A percentile compares a stretch with the other conserved stretches of the same genome.
Evolutionary conservation across 2,797 vertebrate genomes (phyloP).

Genomic region (Xenops minutus): DNA sequence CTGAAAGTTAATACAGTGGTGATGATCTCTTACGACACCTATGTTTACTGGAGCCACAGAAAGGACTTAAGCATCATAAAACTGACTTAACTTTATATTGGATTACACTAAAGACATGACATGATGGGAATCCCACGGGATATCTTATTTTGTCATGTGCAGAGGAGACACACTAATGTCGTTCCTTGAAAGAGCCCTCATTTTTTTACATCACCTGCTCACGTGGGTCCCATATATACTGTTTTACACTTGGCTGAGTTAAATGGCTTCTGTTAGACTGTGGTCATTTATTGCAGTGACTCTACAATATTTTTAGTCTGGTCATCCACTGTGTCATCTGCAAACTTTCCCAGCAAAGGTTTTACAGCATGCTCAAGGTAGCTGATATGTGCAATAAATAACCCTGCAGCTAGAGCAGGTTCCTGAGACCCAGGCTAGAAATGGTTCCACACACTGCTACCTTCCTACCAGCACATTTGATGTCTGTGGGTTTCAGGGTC

Average conservation of each 20-base stretch:
- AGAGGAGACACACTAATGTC: neutral
- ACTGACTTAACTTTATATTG: neutral
- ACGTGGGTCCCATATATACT: neutral
- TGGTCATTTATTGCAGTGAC: neutral
- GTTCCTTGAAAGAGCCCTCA: neutral
- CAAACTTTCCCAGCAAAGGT: constrained; percentile 3
- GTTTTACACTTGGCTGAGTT: neutral
- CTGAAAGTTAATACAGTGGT: neutral
- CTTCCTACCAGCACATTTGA: neutral
- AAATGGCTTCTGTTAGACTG: neutral
- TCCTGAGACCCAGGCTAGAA: neutral
- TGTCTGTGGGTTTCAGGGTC: neutral
- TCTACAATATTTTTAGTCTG: neutral
- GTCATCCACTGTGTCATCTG: neutral
- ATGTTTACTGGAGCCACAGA: neutral
- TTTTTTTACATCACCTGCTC: neutral
- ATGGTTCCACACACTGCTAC: neutral
- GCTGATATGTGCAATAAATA: neutral
- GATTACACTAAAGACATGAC: neutral
- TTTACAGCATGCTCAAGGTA: neutral
- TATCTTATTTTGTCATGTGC: neutral
- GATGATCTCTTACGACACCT: neutral
- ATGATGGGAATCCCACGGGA: neutral
- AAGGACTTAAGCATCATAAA: neutral
- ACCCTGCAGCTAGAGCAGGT: neutral